These are phyloP conservation scores for Microctenopoma stevenorrisi DNA, from an alignment of 2,797 vertebrate species.

Conservation along the genomic window DNA sequence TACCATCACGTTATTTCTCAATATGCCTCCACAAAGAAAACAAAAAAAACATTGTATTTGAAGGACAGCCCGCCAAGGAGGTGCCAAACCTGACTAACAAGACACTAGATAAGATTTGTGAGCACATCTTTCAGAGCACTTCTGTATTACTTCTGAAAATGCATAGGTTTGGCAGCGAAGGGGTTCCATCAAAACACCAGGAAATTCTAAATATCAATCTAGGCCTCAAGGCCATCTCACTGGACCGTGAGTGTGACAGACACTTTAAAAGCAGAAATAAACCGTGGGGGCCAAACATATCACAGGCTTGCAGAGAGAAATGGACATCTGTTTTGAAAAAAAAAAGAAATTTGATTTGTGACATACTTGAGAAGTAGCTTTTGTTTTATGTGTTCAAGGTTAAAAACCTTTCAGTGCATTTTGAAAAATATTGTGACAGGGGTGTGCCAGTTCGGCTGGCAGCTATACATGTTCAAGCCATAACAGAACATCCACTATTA, in stretches of 20 bases:
- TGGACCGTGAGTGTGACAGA: constrained; percentile 45
- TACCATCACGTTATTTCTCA: background rate
- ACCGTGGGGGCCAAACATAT: background rate
- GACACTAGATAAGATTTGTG: constrained; percentile 34
- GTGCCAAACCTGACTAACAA: background rate
- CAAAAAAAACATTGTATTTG: background rate
- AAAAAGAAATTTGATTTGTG: constrained; percentile 51
- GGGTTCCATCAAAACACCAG: constrained; percentile 37
- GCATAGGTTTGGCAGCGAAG: constrained; percentile 18
- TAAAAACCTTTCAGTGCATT: constrained; percentile 37
- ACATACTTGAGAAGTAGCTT: constrained; percentile 6
- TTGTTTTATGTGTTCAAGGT: constrained; percentile 24
- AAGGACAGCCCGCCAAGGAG: background rate
- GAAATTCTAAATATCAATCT: constrained; percentile 57
- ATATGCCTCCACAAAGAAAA: background rate
- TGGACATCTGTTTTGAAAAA: constrained; percentile 12
- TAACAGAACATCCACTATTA: too few relatives aligned
- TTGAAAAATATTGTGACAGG: constrained; percentile 4
- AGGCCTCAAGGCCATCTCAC: constrained; percentile 53
- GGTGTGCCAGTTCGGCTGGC: background rate
- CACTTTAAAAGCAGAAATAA: constrained; percentile 51
- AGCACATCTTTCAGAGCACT: constrained; percentile 27
- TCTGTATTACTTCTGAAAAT: constrained; percentile 14
- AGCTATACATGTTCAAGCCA: too few relatives aligned
- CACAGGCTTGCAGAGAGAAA: constrained; percentile 31